phyloP scores from a whole-genome alignment of 2,888 invertebrate species.

The Amorpha juglandis region DNA sequence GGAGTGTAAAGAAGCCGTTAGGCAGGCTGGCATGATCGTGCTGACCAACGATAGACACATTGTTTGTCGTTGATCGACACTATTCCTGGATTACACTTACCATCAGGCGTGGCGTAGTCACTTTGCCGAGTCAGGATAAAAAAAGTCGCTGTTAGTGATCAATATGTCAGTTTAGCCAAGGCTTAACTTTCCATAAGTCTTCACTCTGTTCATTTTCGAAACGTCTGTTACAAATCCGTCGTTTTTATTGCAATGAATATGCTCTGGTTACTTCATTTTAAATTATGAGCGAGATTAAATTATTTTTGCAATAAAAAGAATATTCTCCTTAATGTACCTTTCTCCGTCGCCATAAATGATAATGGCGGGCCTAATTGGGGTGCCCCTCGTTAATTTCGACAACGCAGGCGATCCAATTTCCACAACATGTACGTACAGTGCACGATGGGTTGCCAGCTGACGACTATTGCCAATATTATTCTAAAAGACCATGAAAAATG shows the following conservation, averaged over 20 bases:
- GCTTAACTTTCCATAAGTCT: neutral
- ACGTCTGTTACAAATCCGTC: slow-evolving; percentile 12
- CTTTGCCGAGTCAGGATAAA: too few relatives aligned
- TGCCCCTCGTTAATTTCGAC: slow-evolving; percentile 50
- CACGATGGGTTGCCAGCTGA: slow-evolving; percentile 27
- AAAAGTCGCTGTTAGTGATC: neutral
- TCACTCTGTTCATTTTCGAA: neutral
- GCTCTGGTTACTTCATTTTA: slow-evolving; percentile 12
- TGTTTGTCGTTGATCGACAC: too few relatives aligned
- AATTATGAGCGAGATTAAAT: slow-evolving; percentile 21
- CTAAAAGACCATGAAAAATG: neutral
- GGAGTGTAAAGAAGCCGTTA: too few relatives aligned
- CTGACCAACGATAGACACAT: too few relatives aligned
- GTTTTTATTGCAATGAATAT: neutral
- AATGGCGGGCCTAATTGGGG: slow-evolving; percentile 53
- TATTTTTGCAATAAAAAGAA: slow-evolving; percentile 22
- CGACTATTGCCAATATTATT: slow-evolving; percentile 2
- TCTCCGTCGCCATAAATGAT: slow-evolving; percentile 51
- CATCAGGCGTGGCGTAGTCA: too few relatives aligned
- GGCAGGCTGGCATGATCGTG: too few relatives aligned
- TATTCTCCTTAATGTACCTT: slow-evolving; percentile 48
- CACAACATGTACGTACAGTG: slow-evolving; percentile 33
- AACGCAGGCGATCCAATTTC: slow-evolving; percentile 46
- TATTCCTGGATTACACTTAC: too few relatives aligned
- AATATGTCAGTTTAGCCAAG: neutral